Evolutionary conservation across 2,888 invertebrate species (phyloP).

Genomic region (Tanypteryx hageni): DNA sequence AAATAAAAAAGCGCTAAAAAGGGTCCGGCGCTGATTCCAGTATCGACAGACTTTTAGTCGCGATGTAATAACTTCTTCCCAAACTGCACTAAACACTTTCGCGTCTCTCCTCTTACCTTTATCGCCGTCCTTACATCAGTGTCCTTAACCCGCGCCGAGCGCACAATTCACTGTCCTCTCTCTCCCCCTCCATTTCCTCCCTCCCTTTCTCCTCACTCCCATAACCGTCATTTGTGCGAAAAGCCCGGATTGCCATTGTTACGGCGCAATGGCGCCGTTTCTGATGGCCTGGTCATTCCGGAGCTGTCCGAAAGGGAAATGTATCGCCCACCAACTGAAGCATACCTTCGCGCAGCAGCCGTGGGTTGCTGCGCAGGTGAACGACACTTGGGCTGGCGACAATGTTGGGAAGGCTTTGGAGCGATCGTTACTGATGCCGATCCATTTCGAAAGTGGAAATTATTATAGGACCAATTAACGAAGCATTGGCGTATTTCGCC

Average conservation of each 20-base stretch:
- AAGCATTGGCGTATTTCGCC: too few relatives aligned
- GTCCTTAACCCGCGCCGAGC: not conserved
- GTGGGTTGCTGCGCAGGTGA: not conserved
- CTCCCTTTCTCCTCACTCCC: not conserved
- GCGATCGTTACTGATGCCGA: not conserved
- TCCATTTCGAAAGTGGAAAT: not conserved
- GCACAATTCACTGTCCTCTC: not conserved
- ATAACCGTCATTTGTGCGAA: conserved; percentile 25
- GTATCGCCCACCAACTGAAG: conserved; percentile 9
- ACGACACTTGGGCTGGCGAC: not conserved
- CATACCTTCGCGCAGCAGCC: not conserved
- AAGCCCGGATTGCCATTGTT: conserved; percentile 36
- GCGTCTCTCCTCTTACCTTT: too few relatives aligned
- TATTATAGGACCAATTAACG: not conserved
- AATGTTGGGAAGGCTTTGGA: conserved; percentile 32
- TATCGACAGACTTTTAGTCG: too few relatives aligned
- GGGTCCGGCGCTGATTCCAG: too few relatives aligned
- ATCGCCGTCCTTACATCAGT: not conserved
- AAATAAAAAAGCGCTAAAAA: too few relatives aligned
- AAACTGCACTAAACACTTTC: too few relatives aligned
- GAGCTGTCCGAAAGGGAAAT: conserved; percentile 46
- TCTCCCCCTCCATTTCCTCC: not conserved
- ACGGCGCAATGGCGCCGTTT: not conserved
- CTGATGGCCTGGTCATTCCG: conserved; percentile 30
- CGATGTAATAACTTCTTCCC: too few relatives aligned